Evolutionary conservation across 2,888 invertebrate genomes (phyloP).

Genomic region (Hecatera dysodea): DNA sequence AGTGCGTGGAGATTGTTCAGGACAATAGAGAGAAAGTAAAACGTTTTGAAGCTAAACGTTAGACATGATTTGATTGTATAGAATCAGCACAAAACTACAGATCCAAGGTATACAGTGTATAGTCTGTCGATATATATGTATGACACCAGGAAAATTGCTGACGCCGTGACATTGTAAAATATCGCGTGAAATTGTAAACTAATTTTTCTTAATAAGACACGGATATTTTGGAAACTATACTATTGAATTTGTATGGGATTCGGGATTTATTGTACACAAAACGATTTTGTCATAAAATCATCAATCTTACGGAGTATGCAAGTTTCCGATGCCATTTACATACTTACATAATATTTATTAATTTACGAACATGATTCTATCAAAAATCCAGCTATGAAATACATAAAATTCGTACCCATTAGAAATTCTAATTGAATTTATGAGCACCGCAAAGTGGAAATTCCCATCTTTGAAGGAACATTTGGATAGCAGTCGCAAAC

Average conservation of each 20-base stretch:
- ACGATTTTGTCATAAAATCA: too few relatives aligned
- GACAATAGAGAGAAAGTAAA: conserved; percentile 23
- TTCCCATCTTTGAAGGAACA: not conserved
- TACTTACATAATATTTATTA: not conserved
- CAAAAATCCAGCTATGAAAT: conserved; percentile 1
- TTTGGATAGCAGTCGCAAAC: not conserved
- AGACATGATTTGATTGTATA: conserved; percentile 24
- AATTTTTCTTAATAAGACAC: too few relatives aligned
- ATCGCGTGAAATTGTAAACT: too few relatives aligned
- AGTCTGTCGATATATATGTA: too few relatives aligned
- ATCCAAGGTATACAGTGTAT: not conserved
- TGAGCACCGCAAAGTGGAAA: not conserved
- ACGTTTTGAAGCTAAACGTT: conserved; percentile 11
- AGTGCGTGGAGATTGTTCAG: conserved; percentile 1
- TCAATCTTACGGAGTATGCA: too few relatives aligned
- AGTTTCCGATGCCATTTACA: too few relatives aligned
- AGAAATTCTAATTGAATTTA: not conserved
- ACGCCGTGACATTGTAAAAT: too few relatives aligned
- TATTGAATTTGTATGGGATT: too few relatives aligned
- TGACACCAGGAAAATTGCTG: too few relatives aligned
- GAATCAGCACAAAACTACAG: not conserved
- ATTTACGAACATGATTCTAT: not conserved
- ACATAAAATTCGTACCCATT: not conserved
- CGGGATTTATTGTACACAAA: too few relatives aligned
- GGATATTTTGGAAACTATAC: too few relatives aligned